Evolutionary conservation across 2,113 vertebrate genomes (phyloP).

Genomic region (Anser brachyrhynchus): DNA sequence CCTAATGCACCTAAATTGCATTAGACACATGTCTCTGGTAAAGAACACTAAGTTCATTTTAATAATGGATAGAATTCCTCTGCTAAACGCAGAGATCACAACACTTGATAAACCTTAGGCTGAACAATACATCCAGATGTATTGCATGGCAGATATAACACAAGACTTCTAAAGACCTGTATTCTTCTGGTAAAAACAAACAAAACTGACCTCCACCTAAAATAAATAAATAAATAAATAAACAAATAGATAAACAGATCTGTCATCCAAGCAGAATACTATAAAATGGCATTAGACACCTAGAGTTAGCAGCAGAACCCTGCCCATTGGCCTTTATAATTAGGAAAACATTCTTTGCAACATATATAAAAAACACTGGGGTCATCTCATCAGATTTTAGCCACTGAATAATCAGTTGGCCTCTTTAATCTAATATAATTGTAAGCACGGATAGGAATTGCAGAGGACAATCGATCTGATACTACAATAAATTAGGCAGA

Average conservation of each 20-base stretch:
- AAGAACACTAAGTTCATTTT: background rate
- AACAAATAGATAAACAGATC: background rate
- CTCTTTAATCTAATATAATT: background rate
- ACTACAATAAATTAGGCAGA: background rate
- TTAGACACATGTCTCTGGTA: background rate
- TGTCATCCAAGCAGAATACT: background rate
- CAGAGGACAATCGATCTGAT: background rate
- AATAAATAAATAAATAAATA: background rate
- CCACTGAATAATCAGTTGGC: background rate
- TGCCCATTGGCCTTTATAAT: background rate
- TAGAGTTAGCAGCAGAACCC: background rate
- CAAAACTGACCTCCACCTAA: accelerated
- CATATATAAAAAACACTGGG: background rate
- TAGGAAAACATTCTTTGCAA: background rate
- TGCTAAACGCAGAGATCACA: background rate
- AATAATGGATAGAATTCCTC: background rate
- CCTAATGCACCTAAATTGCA: background rate
- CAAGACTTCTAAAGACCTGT: background rate
- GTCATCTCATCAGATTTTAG: background rate
- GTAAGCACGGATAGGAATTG: background rate
- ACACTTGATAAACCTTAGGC: background rate
- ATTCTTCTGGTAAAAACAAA: background rate
- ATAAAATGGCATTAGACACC: background rate
- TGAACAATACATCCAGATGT: background rate
- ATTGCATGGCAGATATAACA: background rate